Evolutionary conservation across 2,113 vertebrate species (phyloP), one percentile per base, ranked within the genome.

Genomic region (Alligator sinensis): DNA sequence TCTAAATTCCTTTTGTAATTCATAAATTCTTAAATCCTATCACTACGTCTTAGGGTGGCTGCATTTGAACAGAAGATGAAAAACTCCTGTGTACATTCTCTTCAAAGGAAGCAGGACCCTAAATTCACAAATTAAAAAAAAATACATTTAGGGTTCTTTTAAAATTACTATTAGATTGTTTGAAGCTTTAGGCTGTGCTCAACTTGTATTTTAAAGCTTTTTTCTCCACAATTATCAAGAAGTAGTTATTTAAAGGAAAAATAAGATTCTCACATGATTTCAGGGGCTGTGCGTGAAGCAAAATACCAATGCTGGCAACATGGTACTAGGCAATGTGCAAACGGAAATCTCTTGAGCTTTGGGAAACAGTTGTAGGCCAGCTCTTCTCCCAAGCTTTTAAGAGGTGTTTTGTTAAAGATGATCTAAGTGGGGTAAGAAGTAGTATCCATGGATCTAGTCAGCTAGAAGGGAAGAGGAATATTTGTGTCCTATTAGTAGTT

Each of bases 81-180:
- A 30, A 5, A 15, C 5, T 80, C 5, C 55, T 78, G 77, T 19
- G n/a, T 78, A 34, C 74, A 64, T 76, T 81, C 5, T 9, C 24
- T 10, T 87, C 83, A 34, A 91, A 62, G 87, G 19, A 5, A 11
- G 57, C 17, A 84, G 38, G n/a, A 34, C 38, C 38, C 38, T 38
- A 38, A 38, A 38, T 38, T 38, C 7, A 38, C 38, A 38, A 38
- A 38, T 38, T 38, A 6, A 38, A 38, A 38, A 38, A 6, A 10
- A 18, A 6, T 88, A 22, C 11, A 34, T 22, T 19, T 34, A 34
- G 16, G 13, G 18, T 21, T 68, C 30, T 66, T 68, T 24, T 38
- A 38, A 38, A 10, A 25, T 30, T n/a, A 34, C 7, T 2, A 0
- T 66, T 17, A 61, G 10, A 24, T 21, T 11, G 38, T 27, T 4